A percentile compares a stretch with the other conserved stretches of the same genome.
phyloP scores from a whole-genome alignment of 2,888 invertebrate genomes.

The Amphiduros pacificus region DNA sequence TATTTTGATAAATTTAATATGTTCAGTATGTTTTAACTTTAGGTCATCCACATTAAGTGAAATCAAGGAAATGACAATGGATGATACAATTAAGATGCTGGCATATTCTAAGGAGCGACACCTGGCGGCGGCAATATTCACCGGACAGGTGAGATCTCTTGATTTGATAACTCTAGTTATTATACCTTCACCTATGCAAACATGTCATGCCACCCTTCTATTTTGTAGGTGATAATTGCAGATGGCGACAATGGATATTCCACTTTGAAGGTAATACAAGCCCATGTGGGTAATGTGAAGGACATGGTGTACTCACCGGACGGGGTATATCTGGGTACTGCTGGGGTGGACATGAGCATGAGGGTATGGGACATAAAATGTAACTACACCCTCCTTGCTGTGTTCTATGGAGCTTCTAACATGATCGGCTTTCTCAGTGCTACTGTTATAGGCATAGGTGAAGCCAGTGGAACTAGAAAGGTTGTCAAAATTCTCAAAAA shows the following conservation, averaged over 20 bases:
- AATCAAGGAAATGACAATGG: no score
- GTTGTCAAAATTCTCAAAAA: neutral
- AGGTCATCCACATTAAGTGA: no score
- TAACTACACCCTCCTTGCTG: conserved; percentile 1
- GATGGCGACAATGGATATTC: neutral
- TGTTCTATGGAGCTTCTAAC: conserved; percentile 20
- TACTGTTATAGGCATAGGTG: conserved; percentile 14
- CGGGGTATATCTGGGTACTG: conserved; percentile 4
- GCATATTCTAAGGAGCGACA: no score
- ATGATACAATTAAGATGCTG: no score
- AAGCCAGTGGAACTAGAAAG: conserved; percentile 22
- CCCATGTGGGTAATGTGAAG: conserved; percentile 1
- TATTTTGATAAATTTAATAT: no score
- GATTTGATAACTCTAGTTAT: no score
- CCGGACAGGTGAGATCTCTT: no score
- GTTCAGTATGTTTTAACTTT: no score
- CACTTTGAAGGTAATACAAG: conserved; percentile 3
- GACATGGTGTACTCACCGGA: conserved; percentile 7
- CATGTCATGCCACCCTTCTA: conserved; percentile 9
- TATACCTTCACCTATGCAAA: no score
- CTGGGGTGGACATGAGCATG: conserved; percentile 20
- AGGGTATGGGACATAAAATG: conserved; percentile 10
- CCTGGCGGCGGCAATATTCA: no score
- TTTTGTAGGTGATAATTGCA: conserved; percentile 1
- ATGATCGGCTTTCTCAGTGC: conserved; percentile 12